Percentiles rank a stretch among this genome's conserved stretches.
These are phyloP conservation scores for Puffinus mauretanicus DNA, from an alignment of 2,113 vertebrate genomes.

Conservation along the genomic window DNA sequence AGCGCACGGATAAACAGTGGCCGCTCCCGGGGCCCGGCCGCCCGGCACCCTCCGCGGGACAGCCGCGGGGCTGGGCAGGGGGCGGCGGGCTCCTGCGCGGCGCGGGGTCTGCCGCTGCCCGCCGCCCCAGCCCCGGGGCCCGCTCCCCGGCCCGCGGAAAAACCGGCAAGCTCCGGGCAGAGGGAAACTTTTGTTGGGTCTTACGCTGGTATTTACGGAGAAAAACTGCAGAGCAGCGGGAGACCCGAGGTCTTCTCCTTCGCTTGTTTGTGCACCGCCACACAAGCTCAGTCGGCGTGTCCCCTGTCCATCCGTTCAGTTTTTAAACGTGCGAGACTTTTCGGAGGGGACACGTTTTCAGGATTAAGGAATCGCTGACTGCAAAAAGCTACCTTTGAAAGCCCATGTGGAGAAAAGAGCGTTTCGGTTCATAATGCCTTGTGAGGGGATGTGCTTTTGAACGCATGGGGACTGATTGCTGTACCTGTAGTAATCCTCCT, in stretches of 20 bases:
- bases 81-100: too few species aligned
- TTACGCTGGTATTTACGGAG: not conserved
- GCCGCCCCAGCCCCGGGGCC: not conserved
- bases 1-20: not conserved
- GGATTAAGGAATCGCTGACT: not conserved
- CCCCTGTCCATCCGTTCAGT: not conserved
- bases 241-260: not conserved
- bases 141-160: not conserved
- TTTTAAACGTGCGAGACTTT: not conserved
- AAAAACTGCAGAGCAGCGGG: not conserved
- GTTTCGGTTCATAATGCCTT: not conserved
- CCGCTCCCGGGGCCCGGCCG: not conserved
- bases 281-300: not conserved
- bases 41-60: not conserved
- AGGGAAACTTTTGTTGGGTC: not conserved
- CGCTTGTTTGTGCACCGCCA: not conserved
- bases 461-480: slow-evolving; percentile 9
- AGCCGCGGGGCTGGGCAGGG: not conserved
- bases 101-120: too few species aligned
- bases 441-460: not conserved
- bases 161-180: not conserved
- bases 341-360: not conserved
- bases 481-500: slow-evolving; percentile 99
- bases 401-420: not conserved
- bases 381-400: slow-evolving; percentile 2